Evolutionary conservation across 2,113 vertebrate species (phyloP).

Genomic region (Saimiri boliviensis): DNA sequence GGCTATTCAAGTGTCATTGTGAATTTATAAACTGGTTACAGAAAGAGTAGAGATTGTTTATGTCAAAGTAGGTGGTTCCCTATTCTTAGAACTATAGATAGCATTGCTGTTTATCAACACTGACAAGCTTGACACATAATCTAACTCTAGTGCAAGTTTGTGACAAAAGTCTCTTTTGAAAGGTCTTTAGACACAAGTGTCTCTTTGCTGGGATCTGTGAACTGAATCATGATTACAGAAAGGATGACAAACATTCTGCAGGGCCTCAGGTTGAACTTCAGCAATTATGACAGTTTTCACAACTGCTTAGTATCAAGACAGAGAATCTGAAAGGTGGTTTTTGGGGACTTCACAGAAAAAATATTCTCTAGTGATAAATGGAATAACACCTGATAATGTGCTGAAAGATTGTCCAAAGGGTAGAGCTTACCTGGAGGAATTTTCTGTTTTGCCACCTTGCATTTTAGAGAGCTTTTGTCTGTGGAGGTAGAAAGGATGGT

Average conservation of each 20-base stretch:
- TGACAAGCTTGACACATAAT: neutral
- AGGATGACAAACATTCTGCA: neutral
- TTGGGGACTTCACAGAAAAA: neutral
- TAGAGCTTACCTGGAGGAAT: neutral
- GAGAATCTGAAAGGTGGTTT: neutral
- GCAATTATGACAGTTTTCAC: neutral
- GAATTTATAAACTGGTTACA: conserved; percentile 25
- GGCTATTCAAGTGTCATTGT: neutral
- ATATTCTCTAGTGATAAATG: neutral
- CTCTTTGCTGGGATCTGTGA: neutral
- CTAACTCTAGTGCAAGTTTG: accelerated
- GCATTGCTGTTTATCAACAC: neutral
- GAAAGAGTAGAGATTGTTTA: neutral
- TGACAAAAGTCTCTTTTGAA: neutral
- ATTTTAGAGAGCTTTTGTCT: neutral
- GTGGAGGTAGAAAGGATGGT: neutral
- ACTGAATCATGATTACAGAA: neutral
- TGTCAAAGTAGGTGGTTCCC: neutral
- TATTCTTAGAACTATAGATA: neutral
- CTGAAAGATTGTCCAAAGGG: neutral
- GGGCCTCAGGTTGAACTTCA: neutral
- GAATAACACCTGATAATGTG: neutral
- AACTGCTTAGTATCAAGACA: neutral
- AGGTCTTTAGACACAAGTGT: neutral
- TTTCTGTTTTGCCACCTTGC: neutral